phyloP scores from a whole-genome alignment of 2,888 invertebrate species.

The Chironomus tentans region DNA sequence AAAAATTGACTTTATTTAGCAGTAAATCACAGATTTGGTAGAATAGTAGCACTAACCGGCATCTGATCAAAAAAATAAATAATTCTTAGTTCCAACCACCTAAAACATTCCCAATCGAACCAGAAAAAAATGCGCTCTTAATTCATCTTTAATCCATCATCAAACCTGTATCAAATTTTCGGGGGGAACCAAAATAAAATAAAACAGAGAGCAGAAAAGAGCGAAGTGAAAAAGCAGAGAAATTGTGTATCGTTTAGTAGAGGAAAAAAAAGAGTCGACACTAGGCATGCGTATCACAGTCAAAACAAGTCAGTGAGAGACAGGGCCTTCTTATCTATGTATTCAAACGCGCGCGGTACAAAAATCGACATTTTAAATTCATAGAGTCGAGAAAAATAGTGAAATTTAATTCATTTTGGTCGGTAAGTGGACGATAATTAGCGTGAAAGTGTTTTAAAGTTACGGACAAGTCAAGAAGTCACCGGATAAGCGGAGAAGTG shows the following conservation, averaged over 20 bases:
- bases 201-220: too few species aligned
- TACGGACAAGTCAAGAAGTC: neutral
- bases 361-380: constrained; percentile 7
- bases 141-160: too few species aligned
- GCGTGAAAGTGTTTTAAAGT: constrained; percentile 8
- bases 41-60: too few species aligned
- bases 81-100: too few species aligned
- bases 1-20: too few species aligned
- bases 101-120: too few species aligned
- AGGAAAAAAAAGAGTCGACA: neutral
- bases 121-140: too few species aligned
- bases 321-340: constrained; percentile 16
- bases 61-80: too few species aligned
- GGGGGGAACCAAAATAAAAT: too few species aligned
- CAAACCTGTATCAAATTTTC: too few species aligned
- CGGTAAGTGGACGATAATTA: constrained; percentile 5
- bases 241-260: neutral
- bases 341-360: constrained; percentile 21
- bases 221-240: neutral
- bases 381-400: neutral
- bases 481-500: neutral
- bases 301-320: constrained; percentile 17
- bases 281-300: constrained; percentile 23
- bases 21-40: too few species aligned
- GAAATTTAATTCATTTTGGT: constrained; percentile 22